Evolutionary conservation across 2,888 invertebrate species (phyloP).

Genomic region (Aphrophora alni): DNA sequence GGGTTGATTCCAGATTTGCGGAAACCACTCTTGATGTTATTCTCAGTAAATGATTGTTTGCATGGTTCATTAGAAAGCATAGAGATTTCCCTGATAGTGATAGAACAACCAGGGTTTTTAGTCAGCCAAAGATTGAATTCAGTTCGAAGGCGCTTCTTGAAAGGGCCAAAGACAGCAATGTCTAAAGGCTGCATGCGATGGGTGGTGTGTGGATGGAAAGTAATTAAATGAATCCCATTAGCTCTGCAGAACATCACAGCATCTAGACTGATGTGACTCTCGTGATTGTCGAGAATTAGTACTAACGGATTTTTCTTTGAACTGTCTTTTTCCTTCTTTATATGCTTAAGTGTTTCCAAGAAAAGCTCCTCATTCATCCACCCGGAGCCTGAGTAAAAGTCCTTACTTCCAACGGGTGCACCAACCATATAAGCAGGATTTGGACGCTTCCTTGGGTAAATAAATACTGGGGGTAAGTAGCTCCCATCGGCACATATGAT

Average conservation of each 20-base stretch:
- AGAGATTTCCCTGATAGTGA: slow-evolving; percentile 10
- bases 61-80: background rate
- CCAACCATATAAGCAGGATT: background rate
- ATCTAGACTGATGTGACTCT: background rate
- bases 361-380: slow-evolving; percentile 10
- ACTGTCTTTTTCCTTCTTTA: background rate
- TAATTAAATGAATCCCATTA: slow-evolving; percentile 13
- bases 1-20: background rate
- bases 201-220: slow-evolving; percentile 2
- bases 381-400: background rate
- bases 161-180: background rate
- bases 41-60: background rate
- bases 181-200: slow-evolving; percentile 22
- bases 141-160: background rate
- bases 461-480: background rate
- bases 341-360: background rate
- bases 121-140: background rate
- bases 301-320: background rate
- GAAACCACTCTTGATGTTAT: background rate
- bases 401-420: slow-evolving; percentile 8
- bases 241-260: background rate
- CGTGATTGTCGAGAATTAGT: background rate
- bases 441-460: background rate
- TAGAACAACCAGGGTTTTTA: background rate
- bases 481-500: background rate